Conservation (phyloP, 1,140 invertebrate species). For the Acromyrmex heyeri region DNA sequence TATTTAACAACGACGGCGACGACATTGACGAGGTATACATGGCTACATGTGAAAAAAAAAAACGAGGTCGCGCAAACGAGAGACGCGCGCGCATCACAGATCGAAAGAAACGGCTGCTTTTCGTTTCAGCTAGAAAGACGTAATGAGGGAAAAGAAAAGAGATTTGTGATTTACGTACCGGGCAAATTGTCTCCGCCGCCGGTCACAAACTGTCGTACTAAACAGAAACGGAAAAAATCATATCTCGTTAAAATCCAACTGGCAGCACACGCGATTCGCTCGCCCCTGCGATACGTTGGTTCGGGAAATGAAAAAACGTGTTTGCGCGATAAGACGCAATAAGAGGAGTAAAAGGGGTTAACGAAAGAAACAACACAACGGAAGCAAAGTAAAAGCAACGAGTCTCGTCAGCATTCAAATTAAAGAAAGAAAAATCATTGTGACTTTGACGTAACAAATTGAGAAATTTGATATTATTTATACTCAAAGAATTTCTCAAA, state of each 20-base stretch:
- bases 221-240: slow-evolving; percentile 89
- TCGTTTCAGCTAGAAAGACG: slow-evolving; percentile 57
- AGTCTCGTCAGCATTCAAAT: slow-evolving; percentile 15
- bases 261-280: slow-evolving; percentile 78
- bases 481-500: background rate
- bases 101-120: slow-evolving; percentile 65
- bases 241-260: slow-evolving; percentile 84
- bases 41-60: slow-evolving; percentile 10
- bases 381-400: slow-evolving; percentile 22
- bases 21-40: slow-evolving; percentile 24
- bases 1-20: slow-evolving; percentile 43
- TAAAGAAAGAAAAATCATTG: background rate
- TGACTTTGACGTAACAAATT: background rate
- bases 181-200: slow-evolving; percentile 90
- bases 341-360: background rate
- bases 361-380: background rate
- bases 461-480: background rate
- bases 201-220: slow-evolving; percentile 91
- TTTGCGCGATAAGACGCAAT: background rate
- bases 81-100: slow-evolving; percentile 50
- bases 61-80: slow-evolving; percentile 41
- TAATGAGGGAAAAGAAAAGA: slow-evolving; percentile 84
- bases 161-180: slow-evolving; percentile 89
- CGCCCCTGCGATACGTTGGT: slow-evolving; percentile 79
- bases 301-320: slow-evolving; percentile 34